Evolutionary conservation across 2,888 invertebrate species (phyloP), one percentile per base, ranked within the genome.

Genomic region (Heliconius erato): DNA sequence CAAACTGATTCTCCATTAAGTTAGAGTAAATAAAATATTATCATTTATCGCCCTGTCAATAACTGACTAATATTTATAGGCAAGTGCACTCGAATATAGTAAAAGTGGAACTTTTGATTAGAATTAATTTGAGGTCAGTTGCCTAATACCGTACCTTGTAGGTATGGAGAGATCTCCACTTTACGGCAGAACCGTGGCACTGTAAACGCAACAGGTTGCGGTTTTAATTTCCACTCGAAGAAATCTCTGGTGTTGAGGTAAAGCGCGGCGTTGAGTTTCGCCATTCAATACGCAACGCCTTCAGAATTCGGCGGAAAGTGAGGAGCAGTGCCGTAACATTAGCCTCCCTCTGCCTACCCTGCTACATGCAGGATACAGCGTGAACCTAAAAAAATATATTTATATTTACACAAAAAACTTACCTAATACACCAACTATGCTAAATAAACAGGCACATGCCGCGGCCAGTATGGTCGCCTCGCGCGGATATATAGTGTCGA

Each of bases 391-490:
- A 63, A 63, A n/a, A 54, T 54, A 54, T 54, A 19, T 14, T 11
- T n/a, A 63, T 63, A 23, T 23, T 1, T 63, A 49, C 26, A n/a
- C 7, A 80, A 79, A 86, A 74, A 74, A 93, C 97, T 96, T 95
- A 98, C 98, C 98, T 83, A 97, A 94, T 84, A 98, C 97, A 84
- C 98, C 98, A 72, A 98, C 96, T 81, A 98, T 92, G 90, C 97
- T 97, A 94, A 98, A 98, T 81, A 98, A 91, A 88, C 98, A 97
- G 65, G 98, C 98, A 91, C 98, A 98, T 82, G 96, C 96, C 49
- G 98, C 98, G 28, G 98, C 98, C 89, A 97, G 95, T 87, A 98
- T 96, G 59, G 98, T 98, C 74, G 98, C 97, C 86, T 97, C 97
- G 86, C 97, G 96, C 32, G 98, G 98, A 91, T 98, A 98, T 85